A percentile compares a stretch with the other conserved stretches of the same genome.
Conservation (phyloP, 1,140 invertebrate species). For the Drosophila subpulchrella region DNA sequence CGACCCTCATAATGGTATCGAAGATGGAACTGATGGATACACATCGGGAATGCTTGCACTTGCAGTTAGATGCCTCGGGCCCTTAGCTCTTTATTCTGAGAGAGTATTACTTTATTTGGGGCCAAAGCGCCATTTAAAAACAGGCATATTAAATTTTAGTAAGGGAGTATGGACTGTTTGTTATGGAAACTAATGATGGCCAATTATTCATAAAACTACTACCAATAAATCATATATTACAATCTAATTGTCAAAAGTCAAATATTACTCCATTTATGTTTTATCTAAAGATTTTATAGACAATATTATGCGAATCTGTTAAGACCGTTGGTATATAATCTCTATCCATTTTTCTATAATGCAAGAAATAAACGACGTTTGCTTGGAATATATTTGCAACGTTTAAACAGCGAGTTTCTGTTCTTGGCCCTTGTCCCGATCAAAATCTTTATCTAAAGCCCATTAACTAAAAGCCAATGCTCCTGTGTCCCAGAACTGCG, state of each 20-base stretch:
- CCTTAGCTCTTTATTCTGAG: constrained; percentile 14
- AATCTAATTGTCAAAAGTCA: too few species aligned
- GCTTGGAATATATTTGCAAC: background rate
- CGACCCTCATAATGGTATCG: constrained; percentile 38
- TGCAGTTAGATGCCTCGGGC: constrained; percentile 65
- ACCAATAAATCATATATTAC: too few species aligned
- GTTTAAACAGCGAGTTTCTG: background rate
- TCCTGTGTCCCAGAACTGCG: constrained; percentile 47
- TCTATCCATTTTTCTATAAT: too few species aligned
- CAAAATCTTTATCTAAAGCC: constrained; percentile 40
- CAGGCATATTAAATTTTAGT: background rate
- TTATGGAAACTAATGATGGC: background rate
- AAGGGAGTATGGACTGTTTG: background rate
- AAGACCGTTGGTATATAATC: too few species aligned
- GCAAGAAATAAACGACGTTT: background rate
- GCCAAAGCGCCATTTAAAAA: background rate
- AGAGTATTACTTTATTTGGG: background rate
- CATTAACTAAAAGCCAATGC: constrained; percentile 53
- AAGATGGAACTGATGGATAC: background rate
- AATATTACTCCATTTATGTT: too few species aligned
- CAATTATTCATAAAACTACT: too few species aligned
- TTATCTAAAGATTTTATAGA: too few species aligned
- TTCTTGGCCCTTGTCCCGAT: background rate
- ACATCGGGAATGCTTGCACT: background rate
- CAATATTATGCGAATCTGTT: too few species aligned